Conservation (phyloP, 2,113 vertebrate genomes). For the Oxygymnocypris stewartii region DNA sequence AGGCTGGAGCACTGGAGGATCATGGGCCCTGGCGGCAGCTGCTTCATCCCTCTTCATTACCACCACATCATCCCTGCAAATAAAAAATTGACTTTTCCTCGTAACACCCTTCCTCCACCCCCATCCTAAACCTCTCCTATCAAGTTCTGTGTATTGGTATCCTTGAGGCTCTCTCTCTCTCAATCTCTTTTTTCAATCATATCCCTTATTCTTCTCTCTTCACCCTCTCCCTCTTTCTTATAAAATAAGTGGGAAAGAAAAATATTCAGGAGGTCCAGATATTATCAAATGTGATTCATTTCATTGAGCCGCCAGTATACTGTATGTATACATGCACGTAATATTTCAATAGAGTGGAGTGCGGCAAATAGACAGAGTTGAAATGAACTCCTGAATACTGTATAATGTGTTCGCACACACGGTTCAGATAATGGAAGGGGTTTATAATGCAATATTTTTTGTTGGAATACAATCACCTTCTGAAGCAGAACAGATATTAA, state of each 20-base stretch:
- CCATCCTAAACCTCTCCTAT: slow-evolving; percentile 8
- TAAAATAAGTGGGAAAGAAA: slow-evolving; percentile 44
- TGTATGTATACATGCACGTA: slow-evolving; percentile 17
- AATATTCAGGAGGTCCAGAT: slow-evolving; percentile 39
- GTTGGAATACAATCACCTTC: background rate
- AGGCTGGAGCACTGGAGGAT: slow-evolving; percentile 46
- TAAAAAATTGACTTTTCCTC: slow-evolving; percentile 51
- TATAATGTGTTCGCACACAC: slow-evolving; percentile 9
- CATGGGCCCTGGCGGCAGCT: slow-evolving; percentile 44
- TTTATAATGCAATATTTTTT: background rate
- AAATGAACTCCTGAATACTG: slow-evolving; percentile 46
- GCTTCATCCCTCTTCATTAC: slow-evolving; percentile 59
- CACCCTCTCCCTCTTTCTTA: slow-evolving; percentile 47
- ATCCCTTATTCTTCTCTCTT: slow-evolving; percentile 49
- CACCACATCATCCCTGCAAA: slow-evolving; percentile 54
- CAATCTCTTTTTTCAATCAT: slow-evolving; percentile 9
- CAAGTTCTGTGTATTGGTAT: slow-evolving; percentile 11
- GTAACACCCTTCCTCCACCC: slow-evolving; percentile 4
- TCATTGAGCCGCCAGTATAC: slow-evolving; percentile 23
- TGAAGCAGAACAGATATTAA: background rate
- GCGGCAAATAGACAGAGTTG: slow-evolving; percentile 2
- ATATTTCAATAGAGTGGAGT: slow-evolving; percentile 26
- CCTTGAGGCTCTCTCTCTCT: background rate
- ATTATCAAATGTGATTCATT: slow-evolving; percentile 49
- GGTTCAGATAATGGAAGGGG: background rate